Base-by-base conservation (phyloP, 2,888 invertebrate species). In the Smittia sp. region DNA sequence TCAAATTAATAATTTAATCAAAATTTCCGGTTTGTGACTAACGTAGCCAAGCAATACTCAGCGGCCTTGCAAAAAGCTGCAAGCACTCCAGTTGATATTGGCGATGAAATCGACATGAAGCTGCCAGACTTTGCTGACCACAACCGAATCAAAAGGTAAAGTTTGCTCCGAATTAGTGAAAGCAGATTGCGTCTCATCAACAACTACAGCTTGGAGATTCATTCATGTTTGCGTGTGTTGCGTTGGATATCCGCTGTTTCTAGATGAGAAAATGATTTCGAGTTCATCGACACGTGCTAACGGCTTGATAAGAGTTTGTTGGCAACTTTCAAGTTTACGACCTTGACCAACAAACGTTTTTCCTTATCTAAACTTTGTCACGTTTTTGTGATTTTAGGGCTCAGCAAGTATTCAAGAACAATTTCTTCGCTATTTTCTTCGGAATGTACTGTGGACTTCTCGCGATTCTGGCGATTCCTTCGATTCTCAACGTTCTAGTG, bases 371-470 rank as follows among this genome's bases (percentile, higher is more conserved):
- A n/a, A n/a, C 13, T n/a, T 46, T 46, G 13, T 46, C 46, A n/a
- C 6, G 3, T 46, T 46, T 46, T 3, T 46, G 15, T 22, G 4
- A 58, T 82, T 82, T 62, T 81, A 91, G 91, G 76, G 95, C 91
- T 0, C 92, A 92, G 77, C 80, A 84, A 18, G 92, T 90, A 79
- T 92, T 89, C 80, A 83, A 84, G 77, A 85, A 88, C 74, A 87
- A 94, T 80, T 84, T 90, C 70, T 91, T 89, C 79, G 83, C 88
- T 1, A 84, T 93, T 78, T 85, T 89, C 75, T 84, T 88, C 0
- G 86, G 89, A 0, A 94, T 94, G 87, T 81, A 94, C 46, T 83
- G 87, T 68, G 95, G 94, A 0, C 83, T 96, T 25, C 81, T 94
- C 13, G 85, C 89, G 0, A 88, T 94, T 22, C 83, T 96, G 75